Percentiles rank a stretch among this genome's conserved stretches.
phyloP scores from a whole-genome alignment of 1,140 invertebrate genomes.

The Micrasema minimum region DNA sequence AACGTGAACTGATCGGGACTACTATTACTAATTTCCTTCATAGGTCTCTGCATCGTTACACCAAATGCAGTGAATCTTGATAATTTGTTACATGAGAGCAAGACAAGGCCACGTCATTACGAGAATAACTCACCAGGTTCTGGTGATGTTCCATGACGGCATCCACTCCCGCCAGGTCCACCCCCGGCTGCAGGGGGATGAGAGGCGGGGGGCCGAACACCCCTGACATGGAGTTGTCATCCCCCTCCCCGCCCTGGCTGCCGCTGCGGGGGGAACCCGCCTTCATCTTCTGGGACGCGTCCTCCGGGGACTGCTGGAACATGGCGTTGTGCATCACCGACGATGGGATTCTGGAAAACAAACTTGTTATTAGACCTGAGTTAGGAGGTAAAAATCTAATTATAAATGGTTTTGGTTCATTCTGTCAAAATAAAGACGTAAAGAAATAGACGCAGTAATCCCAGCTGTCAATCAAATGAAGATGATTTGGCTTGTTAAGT shows the following conservation, averaged over 20 bases:
- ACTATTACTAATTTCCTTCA: too few species aligned
- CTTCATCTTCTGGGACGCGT: constrained; percentile 34
- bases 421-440: too few species aligned
- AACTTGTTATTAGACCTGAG: neutral
- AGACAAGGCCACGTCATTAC: too few species aligned
- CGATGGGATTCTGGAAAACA: constrained; percentile 59
- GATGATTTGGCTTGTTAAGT: too few species aligned
- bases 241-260: constrained; percentile 46
- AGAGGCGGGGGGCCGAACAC: constrained; percentile 35
- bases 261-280: constrained; percentile 38
- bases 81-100: too few species aligned
- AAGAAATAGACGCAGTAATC: too few species aligned
- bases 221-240: constrained; percentile 20
- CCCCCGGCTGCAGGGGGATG: constrained; percentile 31
- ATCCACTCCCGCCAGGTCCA: constrained; percentile 58
- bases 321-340: constrained; percentile 64
- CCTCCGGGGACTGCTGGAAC: constrained; percentile 63
- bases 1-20: too few species aligned
- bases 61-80: too few species aligned
- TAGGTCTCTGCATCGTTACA: too few species aligned
- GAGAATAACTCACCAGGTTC: constrained; percentile 40
- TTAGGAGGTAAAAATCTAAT: too few species aligned
- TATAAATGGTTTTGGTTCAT: too few species aligned
- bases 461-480: too few species aligned
- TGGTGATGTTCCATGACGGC: constrained; percentile 49